A percentile compares a stretch with the other conserved stretches of the same genome.
phyloP scores from a whole-genome alignment of 2,888 invertebrate genomes.

The Leucophenga montana region DNA sequence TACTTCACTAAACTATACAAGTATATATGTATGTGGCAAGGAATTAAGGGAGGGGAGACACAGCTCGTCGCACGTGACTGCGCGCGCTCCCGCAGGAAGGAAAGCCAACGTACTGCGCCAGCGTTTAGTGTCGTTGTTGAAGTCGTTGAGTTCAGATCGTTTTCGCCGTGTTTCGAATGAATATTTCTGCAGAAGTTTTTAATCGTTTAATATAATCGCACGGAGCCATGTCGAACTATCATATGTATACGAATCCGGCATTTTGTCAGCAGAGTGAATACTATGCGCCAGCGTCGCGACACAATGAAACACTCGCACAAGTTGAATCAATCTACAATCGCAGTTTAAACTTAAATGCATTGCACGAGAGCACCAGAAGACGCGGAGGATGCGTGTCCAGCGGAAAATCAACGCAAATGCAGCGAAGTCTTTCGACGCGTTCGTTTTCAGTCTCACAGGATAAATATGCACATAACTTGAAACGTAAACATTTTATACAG shows the following conservation, averaged over 20 bases:
- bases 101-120: conserved; percentile 37
- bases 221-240: conserved; percentile 65
- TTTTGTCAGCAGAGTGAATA: conserved; percentile 86
- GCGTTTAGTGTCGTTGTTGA: conserved; percentile 56
- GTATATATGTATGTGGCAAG: conserved; percentile 43
- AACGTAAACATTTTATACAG: conserved; percentile 30
- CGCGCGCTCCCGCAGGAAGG: conserved; percentile 51
- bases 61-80: conserved; percentile 52
- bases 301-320: conserved; percentile 34
- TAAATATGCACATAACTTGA: conserved; percentile 37
- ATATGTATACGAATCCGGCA: conserved; percentile 84
- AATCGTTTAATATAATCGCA: conserved; percentile 9
- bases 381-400: conserved; percentile 52
- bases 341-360: conserved; percentile 62
- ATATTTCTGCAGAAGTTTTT: not conserved
- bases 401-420: conserved; percentile 71
- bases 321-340: conserved; percentile 68
- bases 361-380: conserved; percentile 36
- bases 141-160: conserved; percentile 50
- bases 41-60: conserved; percentile 41
- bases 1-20: conserved; percentile 4
- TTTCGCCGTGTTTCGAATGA: conserved; percentile 8
- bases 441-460: conserved; percentile 61
- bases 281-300: conserved; percentile 69
- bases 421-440: conserved; percentile 73